These are phyloP conservation scores for Pyrrhia umbra DNA, from an alignment of 2,888 invertebrate genomes.

Conservation along the genomic window DNA sequence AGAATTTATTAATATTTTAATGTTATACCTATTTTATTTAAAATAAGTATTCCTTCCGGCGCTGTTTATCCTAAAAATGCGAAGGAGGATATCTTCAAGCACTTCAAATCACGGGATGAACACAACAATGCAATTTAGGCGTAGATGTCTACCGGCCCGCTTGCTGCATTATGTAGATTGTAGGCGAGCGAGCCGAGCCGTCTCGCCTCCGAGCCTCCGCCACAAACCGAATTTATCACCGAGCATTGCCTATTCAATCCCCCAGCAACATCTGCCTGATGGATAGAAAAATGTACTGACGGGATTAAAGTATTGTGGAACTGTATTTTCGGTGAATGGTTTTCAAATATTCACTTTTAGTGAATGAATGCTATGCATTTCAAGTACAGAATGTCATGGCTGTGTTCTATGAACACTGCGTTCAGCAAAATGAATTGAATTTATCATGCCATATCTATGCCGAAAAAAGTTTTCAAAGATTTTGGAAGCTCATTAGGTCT, in stretches of 20 bases:
- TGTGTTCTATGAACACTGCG: not conserved
- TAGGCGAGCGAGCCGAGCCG: constrained; percentile 73
- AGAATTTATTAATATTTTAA: too few species aligned
- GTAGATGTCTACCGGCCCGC: constrained; percentile 68
- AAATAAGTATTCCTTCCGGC: not conserved
- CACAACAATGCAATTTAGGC: constrained; percentile 79
- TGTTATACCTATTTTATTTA: constrained; percentile 12
- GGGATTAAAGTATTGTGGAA: constrained; percentile 33
- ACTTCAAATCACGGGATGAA: constrained; percentile 71
- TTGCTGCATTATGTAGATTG: constrained; percentile 87
- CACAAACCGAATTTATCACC: constrained; percentile 88
- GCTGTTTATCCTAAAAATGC: constrained; percentile 49
- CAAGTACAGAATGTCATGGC: not conserved
- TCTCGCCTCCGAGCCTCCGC: constrained; percentile 66
- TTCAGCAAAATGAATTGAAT: too few species aligned
- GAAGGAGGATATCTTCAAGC: constrained; percentile 53
- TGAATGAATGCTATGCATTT: not conserved
- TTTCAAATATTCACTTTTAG: constrained; percentile 19
- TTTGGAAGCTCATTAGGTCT: too few species aligned
- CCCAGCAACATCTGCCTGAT: constrained; percentile 83
- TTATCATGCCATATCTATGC: not conserved
- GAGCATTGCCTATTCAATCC: constrained; percentile 87
- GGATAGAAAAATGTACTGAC: constrained; percentile 64
- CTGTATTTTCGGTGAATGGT: constrained; percentile 42
- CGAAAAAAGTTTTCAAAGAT: not conserved